phyloP scores from a whole-genome alignment of 2,888 invertebrate species.

The Spilosoma lubricipeda region DNA sequence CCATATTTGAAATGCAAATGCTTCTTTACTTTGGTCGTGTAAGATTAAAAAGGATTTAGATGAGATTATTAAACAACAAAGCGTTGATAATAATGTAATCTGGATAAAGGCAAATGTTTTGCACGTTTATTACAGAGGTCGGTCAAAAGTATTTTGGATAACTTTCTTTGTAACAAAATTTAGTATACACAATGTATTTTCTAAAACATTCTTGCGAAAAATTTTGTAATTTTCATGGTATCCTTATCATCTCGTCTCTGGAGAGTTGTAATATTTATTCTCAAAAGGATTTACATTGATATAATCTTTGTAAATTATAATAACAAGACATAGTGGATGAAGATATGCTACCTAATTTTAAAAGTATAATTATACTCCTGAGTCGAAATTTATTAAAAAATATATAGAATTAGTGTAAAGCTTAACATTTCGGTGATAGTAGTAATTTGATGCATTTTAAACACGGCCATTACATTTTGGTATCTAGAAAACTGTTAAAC shows the following conservation, averaged over 20 bases:
- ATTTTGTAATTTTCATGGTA: conserved; percentile 31
- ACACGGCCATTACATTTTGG: no score
- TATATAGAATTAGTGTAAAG: background rate
- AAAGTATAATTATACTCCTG: background rate
- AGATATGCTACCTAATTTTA: background rate
- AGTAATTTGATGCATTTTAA: no score
- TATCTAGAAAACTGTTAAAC: no score
- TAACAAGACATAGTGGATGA: background rate
- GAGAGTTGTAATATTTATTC: conserved; percentile 20
- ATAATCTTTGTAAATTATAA: background rate
- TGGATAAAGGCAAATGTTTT: conserved; percentile 49
- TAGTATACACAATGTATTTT: conserved; percentile 17
- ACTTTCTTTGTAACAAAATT: conserved; percentile 40
- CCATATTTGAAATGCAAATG: conserved; percentile 58
- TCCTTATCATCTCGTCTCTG: conserved; percentile 22
- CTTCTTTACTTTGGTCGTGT: conserved; percentile 46
- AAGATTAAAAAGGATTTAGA: conserved; percentile 63
- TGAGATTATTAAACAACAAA: conserved; percentile 52
- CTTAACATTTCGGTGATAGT: no score
- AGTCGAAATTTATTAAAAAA: background rate
- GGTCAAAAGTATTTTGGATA: conserved; percentile 36
- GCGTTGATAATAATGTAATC: conserved; percentile 57
- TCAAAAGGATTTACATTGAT: conserved; percentile 18
- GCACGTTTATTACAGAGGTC: conserved; percentile 33
- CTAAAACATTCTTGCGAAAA: conserved; percentile 26